Percentiles rank a stretch among this genome's conserved stretches.
phyloP scores from a whole-genome alignment of 2,888 invertebrate genomes.

The Diabrotica balteata region DNA sequence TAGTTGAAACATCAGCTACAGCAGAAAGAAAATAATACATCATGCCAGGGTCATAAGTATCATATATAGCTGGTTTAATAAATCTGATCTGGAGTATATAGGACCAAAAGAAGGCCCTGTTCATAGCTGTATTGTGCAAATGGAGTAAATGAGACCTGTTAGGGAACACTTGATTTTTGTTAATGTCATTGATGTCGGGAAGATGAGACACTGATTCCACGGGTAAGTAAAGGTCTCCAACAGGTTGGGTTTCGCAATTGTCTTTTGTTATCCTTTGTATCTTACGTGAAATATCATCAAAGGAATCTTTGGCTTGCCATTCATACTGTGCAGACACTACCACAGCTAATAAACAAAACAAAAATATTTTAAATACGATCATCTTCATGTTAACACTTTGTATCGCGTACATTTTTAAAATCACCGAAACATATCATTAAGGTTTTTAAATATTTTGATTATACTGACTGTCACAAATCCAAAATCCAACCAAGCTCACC shows the following conservation, averaged over 20 bases:
- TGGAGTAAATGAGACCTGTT: slow-evolving; percentile 93
- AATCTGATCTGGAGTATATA: slow-evolving; percentile 90
- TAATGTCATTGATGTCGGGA: slow-evolving; percentile 92
- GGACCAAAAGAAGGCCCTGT: slow-evolving; percentile 94
- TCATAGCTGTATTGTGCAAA: slow-evolving; percentile 95
- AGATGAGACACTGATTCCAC: slow-evolving; percentile 87
- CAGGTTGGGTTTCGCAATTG: slow-evolving; percentile 89
- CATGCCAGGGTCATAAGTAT: slow-evolving; percentile 96
- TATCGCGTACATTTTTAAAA: slow-evolving; percentile 2
- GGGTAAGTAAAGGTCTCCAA: slow-evolving; percentile 83
- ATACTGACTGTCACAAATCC: slow-evolving; percentile 1
- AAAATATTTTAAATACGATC: slow-evolving; percentile 11
- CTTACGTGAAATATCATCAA: slow-evolving; percentile 85
- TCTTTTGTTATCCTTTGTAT: slow-evolving; percentile 84
- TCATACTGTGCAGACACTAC: slow-evolving; percentile 81
- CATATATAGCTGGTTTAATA: slow-evolving; percentile 87
- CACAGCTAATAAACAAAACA: slow-evolving; percentile 47
- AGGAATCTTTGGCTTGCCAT: slow-evolving; percentile 90
- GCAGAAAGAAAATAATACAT: slow-evolving; percentile 97
- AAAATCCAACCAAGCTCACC: slow-evolving; percentile 6
- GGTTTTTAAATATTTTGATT: slow-evolving; percentile 4
- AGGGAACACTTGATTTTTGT: slow-evolving; percentile 92
- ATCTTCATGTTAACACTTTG: slow-evolving; percentile 11
- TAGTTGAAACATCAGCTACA: slow-evolving; percentile 93
- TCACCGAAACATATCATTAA: slow-evolving; percentile 16